Evolutionary conservation across 1,140 invertebrate species (phyloP), one percentile per base, ranked within the genome.

Genomic region (Pseudomyrmex dendroicus): DNA sequence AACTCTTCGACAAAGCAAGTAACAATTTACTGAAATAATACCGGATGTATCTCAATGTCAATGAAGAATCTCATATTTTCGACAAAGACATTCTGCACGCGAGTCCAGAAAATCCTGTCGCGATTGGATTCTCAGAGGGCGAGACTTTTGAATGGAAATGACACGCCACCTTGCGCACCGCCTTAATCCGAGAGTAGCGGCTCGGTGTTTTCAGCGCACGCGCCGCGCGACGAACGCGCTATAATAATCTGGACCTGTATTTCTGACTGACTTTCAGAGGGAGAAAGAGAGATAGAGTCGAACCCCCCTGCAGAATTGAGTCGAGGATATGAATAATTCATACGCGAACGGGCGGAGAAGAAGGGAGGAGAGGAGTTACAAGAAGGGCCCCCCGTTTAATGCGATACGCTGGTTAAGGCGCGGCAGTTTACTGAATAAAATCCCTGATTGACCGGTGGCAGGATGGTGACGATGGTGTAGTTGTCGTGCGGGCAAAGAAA

Each of bases 271-370:
- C 90, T 91, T 90, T 83, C 82, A 89, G 86, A 89, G 35, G 5
- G 35, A 35, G 35, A 35, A 35, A 25, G 25, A 25, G 25, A 25
- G 25, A 25, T 25, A 25, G 85, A 88, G 87, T 84, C 85, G 85
- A 87, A 92, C 91, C 91, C 87, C 89, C 89, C 89, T 89, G 86
- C 90, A 89, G 91, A 92, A 92, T 92, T 90, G 91, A 92, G 92
- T 89, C 89, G 89, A 88, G 83, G 80, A 82, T 85, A 93, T 93
- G 92, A 92, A 93, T 92, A 90, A 93, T 93, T 93, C 91, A 93
- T 92, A 48, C 54, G 78, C 66, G 74, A 84, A 57, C 72, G 62
- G 83, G 61, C 74, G 57, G 12, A 20, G 61, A 62, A 62, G 72
- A 66, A 48, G 61, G 76, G 35, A 66, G 67, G 80, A 73, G 44